phyloP scores from a whole-genome alignment of 1,140 invertebrate species.

The Caligus rogercresseyi region DNA sequence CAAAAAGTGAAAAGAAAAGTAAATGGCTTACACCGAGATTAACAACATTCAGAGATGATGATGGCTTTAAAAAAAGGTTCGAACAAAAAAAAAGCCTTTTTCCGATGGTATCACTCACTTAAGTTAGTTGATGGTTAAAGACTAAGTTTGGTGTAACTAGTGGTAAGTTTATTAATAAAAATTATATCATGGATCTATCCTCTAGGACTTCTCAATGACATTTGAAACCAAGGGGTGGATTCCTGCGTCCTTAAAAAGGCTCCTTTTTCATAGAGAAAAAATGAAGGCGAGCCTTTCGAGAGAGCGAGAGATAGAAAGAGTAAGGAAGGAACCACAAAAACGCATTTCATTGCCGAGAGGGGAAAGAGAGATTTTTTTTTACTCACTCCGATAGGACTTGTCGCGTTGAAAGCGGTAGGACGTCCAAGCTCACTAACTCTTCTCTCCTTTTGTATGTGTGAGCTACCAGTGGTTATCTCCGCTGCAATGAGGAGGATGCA shows the following conservation, averaged over 20 bases:
- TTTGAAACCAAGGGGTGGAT: neutral
- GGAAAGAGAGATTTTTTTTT: no score
- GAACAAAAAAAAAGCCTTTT: neutral
- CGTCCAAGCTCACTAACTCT: no score
- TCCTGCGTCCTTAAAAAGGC: neutral
- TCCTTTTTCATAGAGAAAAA: neutral
- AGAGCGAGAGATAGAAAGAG: neutral
- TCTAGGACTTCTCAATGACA: neutral
- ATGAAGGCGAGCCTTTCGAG: neutral
- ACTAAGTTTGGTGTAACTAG: no score
- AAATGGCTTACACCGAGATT: neutral
- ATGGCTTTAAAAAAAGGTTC: neutral
- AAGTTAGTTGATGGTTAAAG: no score
- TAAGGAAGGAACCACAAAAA: neutral
- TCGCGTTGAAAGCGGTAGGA: neutral
- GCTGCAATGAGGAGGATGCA: neutral
- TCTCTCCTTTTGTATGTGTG: no score
- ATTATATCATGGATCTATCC: neutral
- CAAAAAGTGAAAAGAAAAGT: neutral
- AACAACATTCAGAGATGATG: neutral
- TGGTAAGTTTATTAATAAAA: neutral
- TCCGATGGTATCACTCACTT: neutral
- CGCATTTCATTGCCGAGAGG: neutral
- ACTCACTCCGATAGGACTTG: no score
- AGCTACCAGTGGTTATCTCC: neutral